Conservation (phyloP, 2,113 vertebrate genomes). For the Cnemophilus loriae region DNA sequence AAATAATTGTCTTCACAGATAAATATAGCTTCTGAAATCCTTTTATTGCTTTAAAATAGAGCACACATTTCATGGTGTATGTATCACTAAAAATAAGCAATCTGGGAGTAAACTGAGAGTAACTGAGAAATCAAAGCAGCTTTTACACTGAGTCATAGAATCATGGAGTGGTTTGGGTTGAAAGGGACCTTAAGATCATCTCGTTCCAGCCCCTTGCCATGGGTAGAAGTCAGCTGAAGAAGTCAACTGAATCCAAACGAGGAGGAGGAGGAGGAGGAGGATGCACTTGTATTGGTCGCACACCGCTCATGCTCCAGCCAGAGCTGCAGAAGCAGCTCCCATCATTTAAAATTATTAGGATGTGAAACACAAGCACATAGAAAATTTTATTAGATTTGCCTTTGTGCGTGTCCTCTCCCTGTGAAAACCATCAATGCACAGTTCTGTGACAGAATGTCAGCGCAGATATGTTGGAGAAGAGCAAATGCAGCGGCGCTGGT, state of each 20-base stretch:
- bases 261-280: accelerated
- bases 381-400: not conserved
- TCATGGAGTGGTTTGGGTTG: not conserved
- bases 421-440: not conserved
- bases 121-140: not conserved
- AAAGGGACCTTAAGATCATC: not conserved
- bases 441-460: constrained; percentile 4
- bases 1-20: not conserved
- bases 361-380: not conserved
- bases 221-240: not conserved
- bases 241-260: accelerated
- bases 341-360: not conserved
- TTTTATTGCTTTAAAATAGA: not conserved
- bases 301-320: accelerated
- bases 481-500: not conserved
- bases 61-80: not conserved
- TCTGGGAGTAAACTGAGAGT: not conserved
- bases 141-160: not conserved
- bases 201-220: not conserved
- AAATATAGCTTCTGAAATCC: not conserved
- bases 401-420: not conserved
- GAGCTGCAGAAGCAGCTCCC: not conserved
- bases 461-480: not conserved
- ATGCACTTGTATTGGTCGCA: accelerated
- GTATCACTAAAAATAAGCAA: not conserved